Evolutionary conservation across 2,797 vertebrate species (phyloP), one percentile per base, ranked within the genome.

Genomic region (Tadarida brasiliensis): DNA sequence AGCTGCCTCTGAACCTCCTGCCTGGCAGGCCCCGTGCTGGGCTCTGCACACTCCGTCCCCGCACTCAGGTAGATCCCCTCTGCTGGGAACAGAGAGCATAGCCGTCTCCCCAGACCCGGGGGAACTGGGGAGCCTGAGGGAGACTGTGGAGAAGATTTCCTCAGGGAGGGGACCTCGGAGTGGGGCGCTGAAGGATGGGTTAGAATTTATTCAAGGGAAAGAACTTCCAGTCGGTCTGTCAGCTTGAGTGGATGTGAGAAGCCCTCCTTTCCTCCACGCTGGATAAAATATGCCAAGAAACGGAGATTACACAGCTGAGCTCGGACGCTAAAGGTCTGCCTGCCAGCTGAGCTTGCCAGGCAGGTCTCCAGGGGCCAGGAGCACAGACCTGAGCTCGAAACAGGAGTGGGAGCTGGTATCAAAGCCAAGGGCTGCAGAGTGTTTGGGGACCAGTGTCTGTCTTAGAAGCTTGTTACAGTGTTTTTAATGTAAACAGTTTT

Each of bases 341-440:
- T n/a, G n/a, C n/a, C n/a, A 20, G 19, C 74, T 14, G 82, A 78
- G 74, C 80, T 80, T 73, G 92, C 92, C 73, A 14, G 96, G 90
- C 73, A 93, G 51, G 87, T 96, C 94, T 94, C 91, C 91, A 92
- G 88, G 49, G 74, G 77, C 68, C 82, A 35, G 77, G 70, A 80
- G 74, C 30, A 49, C 77, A 88, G 81, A 88, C 30, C 30, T 22
- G n/a, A 86, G 22, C 59, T 74, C 8, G 49, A 26, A 89, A 22
- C 86, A 54, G 56, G 51, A 56, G 17, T 54, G 65, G 63, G 89
- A 80, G 63, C 59, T 54, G 63, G 30, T 57, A 51, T 5, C 17
- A 16, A 82, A 82, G 65, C 44, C 74, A 44, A 49, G n/a, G 0
- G 54, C 49, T 26, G 11, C 56, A 17, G 88, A 63, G 49, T 33